Conservation (phyloP, 2,888 invertebrate genomes). For the Ptilodon capucinus region DNA sequence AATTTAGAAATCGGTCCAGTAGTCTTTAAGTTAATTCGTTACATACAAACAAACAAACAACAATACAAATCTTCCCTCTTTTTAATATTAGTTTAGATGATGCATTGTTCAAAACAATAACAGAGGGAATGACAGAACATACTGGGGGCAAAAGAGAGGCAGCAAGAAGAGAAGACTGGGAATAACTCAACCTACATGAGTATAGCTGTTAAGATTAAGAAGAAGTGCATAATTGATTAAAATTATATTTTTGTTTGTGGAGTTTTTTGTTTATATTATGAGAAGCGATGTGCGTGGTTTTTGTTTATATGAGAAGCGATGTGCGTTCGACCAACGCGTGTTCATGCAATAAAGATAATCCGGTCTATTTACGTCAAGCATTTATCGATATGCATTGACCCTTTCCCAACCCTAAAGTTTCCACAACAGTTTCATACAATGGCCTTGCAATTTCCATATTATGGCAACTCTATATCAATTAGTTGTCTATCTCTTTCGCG, state of each 20-base stretch:
- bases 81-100: no score
- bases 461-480: slow-evolving; percentile 45
- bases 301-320: not conserved
- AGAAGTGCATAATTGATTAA: no score
- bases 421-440: slow-evolving; percentile 34
- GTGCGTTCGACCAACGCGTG: not conserved
- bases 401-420: slow-evolving; percentile 35
- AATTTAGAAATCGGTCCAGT: no score
- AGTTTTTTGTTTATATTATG: not conserved
- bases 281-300: not conserved
- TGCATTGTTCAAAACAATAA: no score
- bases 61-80: no score
- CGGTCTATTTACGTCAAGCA: not conserved
- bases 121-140: no score
- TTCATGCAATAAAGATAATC: not conserved
- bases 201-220: no score
- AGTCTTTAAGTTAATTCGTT: no score
- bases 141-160: no score
- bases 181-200: no score
- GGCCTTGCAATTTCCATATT: slow-evolving; percentile 35
- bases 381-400: slow-evolving; percentile 39
- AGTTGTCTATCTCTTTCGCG: slow-evolving; percentile 39
- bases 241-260: not conserved
- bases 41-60: no score
- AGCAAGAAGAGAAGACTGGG: no score